These are phyloP conservation scores for Argyresthia goedartella DNA, from an alignment of 2,888 invertebrate genomes.

Conservation along the genomic window DNA sequence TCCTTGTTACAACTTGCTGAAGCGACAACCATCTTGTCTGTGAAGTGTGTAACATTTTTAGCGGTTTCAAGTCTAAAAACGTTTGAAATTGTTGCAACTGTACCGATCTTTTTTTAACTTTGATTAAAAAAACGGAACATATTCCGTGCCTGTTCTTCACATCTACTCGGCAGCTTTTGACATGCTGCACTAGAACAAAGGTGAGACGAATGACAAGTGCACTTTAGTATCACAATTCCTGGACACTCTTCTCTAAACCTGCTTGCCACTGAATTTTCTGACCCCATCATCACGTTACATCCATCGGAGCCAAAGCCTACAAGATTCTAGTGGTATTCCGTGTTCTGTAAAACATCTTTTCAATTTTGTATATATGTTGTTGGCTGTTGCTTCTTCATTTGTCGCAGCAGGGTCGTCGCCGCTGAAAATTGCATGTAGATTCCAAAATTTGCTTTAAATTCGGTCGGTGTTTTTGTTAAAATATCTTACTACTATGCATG, in stretches of 20 bases:
- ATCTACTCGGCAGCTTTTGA: conserved; percentile 8
- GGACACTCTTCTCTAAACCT: conserved; percentile 9
- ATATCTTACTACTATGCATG: neutral
- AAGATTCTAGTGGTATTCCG: conserved; percentile 6
- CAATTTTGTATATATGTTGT: neutral
- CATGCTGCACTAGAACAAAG: conserved; percentile 9
- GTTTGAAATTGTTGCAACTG: neutral
- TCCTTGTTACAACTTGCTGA: neutral
- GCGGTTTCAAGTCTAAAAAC: neutral
- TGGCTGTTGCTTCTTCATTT: neutral
- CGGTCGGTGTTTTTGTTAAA: neutral
- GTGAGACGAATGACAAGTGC: conserved; percentile 12
- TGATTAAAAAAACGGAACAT: conserved; percentile 11
- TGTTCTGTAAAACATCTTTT: neutral
- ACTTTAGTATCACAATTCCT: conserved; percentile 10
- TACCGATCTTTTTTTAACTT: conserved; percentile 1
- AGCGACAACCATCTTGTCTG: neutral
- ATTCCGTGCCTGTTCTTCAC: conserved; percentile 12
- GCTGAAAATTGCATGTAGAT: neutral
- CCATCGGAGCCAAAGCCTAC: conserved; percentile 11
- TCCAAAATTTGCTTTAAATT: neutral
- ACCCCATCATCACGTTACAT: conserved; percentile 12
- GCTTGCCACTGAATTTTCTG: conserved; percentile 9
- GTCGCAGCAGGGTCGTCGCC: neutral
- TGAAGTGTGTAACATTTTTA: neutral